Percentiles rank a stretch among this genome's conserved stretches.
phyloP scores from a whole-genome alignment of 2,113 vertebrate genomes.

The Passer domesticus region DNA sequence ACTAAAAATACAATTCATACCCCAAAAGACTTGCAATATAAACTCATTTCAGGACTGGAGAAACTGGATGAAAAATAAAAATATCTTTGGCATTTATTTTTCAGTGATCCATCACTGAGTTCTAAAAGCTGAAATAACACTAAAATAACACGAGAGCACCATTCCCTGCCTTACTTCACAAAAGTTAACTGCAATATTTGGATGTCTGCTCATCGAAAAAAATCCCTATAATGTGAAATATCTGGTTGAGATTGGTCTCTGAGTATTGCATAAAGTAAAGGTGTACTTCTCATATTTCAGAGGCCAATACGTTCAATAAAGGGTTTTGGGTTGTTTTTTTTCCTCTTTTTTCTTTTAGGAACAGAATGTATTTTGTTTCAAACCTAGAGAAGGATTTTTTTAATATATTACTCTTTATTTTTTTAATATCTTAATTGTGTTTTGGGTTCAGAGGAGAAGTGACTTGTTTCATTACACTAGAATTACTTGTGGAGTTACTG shows the following conservation, averaged over 20 bases:
- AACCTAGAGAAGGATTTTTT: background rate
- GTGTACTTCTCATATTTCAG: background rate
- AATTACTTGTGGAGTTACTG: background rate
- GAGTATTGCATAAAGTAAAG: background rate
- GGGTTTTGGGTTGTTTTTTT: too few relatives aligned
- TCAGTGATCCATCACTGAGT: background rate
- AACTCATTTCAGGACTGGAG: background rate
- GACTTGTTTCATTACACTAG: background rate
- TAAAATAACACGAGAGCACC: background rate
- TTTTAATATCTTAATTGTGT: background rate
- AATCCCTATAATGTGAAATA: background rate
- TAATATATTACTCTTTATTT: background rate
- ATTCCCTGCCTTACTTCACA: background rate
- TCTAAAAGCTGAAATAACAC: background rate
- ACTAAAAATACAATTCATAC: background rate
- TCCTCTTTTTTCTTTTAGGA: background rate
- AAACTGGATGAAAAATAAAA: conserved; percentile 5
- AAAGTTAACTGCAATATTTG: background rate
- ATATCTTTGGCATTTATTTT: background rate
- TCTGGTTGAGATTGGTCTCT: background rate
- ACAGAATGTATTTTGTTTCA: background rate
- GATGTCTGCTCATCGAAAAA: background rate
- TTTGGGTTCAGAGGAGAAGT: background rate
- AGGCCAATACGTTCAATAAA: background rate
- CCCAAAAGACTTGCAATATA: background rate